Percentiles rank a stretch among this genome's conserved stretches.
Conservation (phyloP, 2,113 vertebrate genomes). For the Triplophysa tibetana region DNA sequence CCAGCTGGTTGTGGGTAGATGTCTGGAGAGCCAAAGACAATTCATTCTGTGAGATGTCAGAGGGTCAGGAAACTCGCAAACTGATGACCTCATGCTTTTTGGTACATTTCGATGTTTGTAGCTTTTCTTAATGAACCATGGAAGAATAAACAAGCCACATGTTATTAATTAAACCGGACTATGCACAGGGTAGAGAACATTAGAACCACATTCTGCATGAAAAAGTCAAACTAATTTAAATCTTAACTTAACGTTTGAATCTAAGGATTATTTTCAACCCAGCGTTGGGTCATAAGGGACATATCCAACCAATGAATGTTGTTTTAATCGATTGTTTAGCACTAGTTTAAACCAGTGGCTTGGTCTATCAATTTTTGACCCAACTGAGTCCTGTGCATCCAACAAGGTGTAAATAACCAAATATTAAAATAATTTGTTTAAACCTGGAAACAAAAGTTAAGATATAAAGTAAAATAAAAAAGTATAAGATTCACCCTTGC, state of each 20-base stretch:
- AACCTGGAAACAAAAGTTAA: too few species aligned
- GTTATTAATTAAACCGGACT: background rate
- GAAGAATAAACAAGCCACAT: background rate
- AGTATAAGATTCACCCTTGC: too few species aligned
- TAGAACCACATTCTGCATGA: background rate
- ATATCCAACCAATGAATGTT: too few species aligned
- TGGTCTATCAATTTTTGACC: too few species aligned
- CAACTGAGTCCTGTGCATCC: too few species aligned
- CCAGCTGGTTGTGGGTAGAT: conserved; percentile 36
- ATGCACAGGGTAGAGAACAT: background rate
- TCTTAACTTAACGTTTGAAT: background rate
- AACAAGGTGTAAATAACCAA: too few species aligned
- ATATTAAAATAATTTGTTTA: too few species aligned
- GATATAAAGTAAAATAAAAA: too few species aligned
- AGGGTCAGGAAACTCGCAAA: conserved; percentile 3
- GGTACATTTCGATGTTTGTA: background rate
- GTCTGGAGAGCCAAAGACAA: conserved; percentile 20
- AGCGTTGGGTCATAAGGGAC: too few species aligned
- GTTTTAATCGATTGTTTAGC: too few species aligned
- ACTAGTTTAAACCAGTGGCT: too few species aligned
- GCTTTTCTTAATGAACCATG: background rate
- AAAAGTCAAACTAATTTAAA: background rate
- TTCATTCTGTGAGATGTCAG: background rate
- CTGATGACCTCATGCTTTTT: background rate
- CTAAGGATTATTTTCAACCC: too few species aligned